A percentile compares a stretch with the other conserved stretches of the same genome.
phyloP scores from a whole-genome alignment of 1,140 invertebrate species.

The Drosophila willistoni region DNA sequence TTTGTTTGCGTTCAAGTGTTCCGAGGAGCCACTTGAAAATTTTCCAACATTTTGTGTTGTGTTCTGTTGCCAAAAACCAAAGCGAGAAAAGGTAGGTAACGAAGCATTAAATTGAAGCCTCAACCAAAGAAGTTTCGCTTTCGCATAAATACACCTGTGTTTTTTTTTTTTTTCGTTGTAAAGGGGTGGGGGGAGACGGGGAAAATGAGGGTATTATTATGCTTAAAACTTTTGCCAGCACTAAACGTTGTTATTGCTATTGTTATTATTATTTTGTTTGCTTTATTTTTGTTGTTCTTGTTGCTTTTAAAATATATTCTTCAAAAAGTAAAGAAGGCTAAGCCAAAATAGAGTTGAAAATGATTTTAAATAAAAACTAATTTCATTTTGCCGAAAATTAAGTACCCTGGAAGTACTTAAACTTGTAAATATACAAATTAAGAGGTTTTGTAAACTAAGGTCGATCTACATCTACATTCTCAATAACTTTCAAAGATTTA shows the following conservation, averaged over 20 bases:
- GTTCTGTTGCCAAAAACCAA: slow-evolving; percentile 21
- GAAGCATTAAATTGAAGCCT: slow-evolving; percentile 74
- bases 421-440: too few relatives aligned
- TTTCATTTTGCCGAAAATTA: background rate
- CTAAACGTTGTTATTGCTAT: slow-evolving; percentile 63
- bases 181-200: too few relatives aligned
- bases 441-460: too few relatives aligned
- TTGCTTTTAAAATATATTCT: slow-evolving; percentile 7
- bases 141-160: slow-evolving; percentile 29
- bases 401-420: background rate
- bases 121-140: slow-evolving; percentile 26
- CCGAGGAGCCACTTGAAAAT: slow-evolving; percentile 57
- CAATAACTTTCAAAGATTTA: too few relatives aligned
- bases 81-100: slow-evolving; percentile 61
- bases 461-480: too few relatives aligned
- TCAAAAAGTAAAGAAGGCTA: slow-evolving; percentile 19
- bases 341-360: slow-evolving; percentile 18
- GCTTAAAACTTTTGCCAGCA: slow-evolving; percentile 54
- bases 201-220: slow-evolving; percentile 25
- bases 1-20: slow-evolving; percentile 38
- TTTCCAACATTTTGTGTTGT: slow-evolving; percentile 41
- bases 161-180: slow-evolving; percentile 13
- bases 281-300: slow-evolving; percentile 21
- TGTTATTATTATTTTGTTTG: slow-evolving; percentile 57
- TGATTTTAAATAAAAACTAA: background rate